These are phyloP conservation scores for Sandelia bainsii DNA, from an alignment of 2,797 vertebrate genomes.

Conservation along the genomic window DNA sequence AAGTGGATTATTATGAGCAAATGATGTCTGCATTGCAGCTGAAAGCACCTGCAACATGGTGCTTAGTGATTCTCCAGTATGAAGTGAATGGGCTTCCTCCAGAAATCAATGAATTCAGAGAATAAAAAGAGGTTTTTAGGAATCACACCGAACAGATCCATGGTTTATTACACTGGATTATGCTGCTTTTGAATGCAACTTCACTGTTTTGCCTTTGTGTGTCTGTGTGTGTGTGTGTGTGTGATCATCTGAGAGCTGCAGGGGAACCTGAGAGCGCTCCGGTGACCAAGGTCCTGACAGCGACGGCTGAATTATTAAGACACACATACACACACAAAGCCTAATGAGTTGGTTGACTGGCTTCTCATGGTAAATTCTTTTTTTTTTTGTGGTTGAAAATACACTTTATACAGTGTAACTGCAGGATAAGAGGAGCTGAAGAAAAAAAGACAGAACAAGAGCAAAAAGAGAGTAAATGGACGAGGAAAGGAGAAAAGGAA, in stretches of 20 bases:
- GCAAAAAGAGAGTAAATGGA: fast-evolving
- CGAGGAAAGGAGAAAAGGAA: no score
- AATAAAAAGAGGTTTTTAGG: conserved; percentile 5
- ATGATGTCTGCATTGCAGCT: conserved; percentile 13
- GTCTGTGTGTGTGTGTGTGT: conserved; percentile 14
- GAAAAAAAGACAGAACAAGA: not conserved
- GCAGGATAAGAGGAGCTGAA: not conserved
- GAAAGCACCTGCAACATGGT: not conserved
- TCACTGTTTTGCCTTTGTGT: conserved; percentile 5
- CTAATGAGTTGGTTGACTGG: conserved; percentile 37
- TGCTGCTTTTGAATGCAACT: conserved; percentile 15
- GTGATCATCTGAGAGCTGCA: conserved; percentile 58
- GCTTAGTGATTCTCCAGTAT: not conserved
- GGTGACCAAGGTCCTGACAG: conserved; percentile 56
- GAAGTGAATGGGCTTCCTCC: not conserved
- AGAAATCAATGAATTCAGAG: not conserved
- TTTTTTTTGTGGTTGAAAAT: conserved; percentile 23
- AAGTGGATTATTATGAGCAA: conserved; percentile 18
- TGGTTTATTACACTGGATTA: conserved; percentile 3
- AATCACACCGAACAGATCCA: conserved; percentile 7
- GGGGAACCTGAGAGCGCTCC: conserved; percentile 62
- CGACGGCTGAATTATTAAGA: conserved; percentile 68
- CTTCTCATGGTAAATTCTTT: conserved; percentile 18
- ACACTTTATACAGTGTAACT: not conserved
- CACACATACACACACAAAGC: conserved; percentile 41